A percentile compares a stretch with the other conserved stretches of the same genome.
These are phyloP conservation scores for Catamblyrhynchus diadema DNA, from an alignment of 2,797 vertebrate species.

Conservation along the genomic window DNA sequence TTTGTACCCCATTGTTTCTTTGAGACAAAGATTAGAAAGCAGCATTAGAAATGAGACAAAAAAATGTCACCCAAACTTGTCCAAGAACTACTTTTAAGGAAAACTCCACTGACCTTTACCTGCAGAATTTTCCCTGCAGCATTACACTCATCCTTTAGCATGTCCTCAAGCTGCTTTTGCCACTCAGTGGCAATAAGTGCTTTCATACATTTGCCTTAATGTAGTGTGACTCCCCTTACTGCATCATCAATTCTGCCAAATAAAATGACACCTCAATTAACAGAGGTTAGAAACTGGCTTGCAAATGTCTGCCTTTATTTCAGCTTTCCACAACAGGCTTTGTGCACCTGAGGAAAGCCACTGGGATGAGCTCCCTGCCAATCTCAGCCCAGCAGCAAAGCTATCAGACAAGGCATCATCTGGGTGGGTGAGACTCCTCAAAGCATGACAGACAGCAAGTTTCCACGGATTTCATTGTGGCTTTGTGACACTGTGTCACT, in stretches of 20 bases:
- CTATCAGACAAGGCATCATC: not conserved
- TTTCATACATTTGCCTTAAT: not conserved
- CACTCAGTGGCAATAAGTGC: not conserved
- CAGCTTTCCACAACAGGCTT: not conserved
- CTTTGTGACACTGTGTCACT: not conserved
- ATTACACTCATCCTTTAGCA: not conserved
- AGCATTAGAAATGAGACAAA: not conserved
- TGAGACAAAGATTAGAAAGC: not conserved
- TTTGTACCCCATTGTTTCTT: not conserved
- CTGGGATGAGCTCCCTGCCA: not conserved
- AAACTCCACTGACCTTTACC: not conserved
- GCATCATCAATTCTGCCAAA: not conserved
- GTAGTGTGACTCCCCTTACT: not conserved
- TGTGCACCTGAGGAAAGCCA: not conserved
- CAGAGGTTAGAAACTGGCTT: not conserved
- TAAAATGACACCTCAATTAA: not conserved
- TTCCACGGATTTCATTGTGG: not conserved
- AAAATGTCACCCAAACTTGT: not conserved
- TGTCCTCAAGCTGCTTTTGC: not conserved
- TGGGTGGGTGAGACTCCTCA: not conserved
- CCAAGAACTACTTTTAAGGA: not conserved
- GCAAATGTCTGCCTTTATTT: not conserved
- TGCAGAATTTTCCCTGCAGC: not conserved
- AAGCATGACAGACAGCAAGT: not conserved
- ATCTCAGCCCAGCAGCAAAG: not conserved